These are phyloP conservation scores for Clistopyga incitator DNA, from an alignment of 2,888 invertebrate species.

Conservation along the genomic window DNA sequence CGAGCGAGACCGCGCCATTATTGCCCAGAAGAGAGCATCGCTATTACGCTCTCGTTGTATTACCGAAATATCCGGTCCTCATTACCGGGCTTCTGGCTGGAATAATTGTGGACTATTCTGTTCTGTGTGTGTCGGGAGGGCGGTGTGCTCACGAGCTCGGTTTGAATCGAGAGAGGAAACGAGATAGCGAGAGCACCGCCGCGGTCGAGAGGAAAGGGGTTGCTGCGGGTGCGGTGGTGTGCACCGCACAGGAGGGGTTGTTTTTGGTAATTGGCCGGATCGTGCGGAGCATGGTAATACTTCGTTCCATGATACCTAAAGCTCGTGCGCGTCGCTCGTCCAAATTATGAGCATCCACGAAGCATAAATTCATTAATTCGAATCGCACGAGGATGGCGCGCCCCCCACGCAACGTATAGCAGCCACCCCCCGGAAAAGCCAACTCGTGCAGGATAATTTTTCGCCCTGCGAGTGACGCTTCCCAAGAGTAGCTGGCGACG, in stretches of 20 bases:
- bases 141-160: slow-evolving; percentile 25
- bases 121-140: slow-evolving; percentile 45
- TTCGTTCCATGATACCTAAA: slow-evolving; percentile 68
- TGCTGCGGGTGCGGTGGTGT: slow-evolving; percentile 55
- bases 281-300: slow-evolving; percentile 77
- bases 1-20: slow-evolving; percentile 60
- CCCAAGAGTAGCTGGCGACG: slow-evolving; percentile 48
- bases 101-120: slow-evolving; percentile 72
- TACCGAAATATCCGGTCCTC: slow-evolving; percentile 71
- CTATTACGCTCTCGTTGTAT: slow-evolving; percentile 69
- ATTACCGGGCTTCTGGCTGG: slow-evolving; percentile 69
- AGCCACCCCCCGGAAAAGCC: slow-evolving; percentile 71
- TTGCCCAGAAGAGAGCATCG: slow-evolving; percentile 58
- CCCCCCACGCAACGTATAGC: slow-evolving; percentile 46
- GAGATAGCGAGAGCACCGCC: slow-evolving; percentile 44
- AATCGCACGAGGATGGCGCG: slow-evolving; percentile 69
- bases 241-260: slow-evolving; percentile 71
- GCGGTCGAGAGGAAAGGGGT: slow-evolving; percentile 53
- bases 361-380: slow-evolving; percentile 79
- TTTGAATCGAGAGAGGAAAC: slow-evolving; percentile 51
- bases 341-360: slow-evolving; percentile 75
- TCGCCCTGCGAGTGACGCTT: slow-evolving; percentile 46
- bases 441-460: slow-evolving; percentile 69
- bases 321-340: slow-evolving; percentile 69
- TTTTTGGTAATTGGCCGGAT: slow-evolving; percentile 78